A percentile compares a stretch with the other conserved stretches of the same genome.
phyloP scores from a whole-genome alignment of 2,797 vertebrate genomes.

The Sebastes elongatus region DNA sequence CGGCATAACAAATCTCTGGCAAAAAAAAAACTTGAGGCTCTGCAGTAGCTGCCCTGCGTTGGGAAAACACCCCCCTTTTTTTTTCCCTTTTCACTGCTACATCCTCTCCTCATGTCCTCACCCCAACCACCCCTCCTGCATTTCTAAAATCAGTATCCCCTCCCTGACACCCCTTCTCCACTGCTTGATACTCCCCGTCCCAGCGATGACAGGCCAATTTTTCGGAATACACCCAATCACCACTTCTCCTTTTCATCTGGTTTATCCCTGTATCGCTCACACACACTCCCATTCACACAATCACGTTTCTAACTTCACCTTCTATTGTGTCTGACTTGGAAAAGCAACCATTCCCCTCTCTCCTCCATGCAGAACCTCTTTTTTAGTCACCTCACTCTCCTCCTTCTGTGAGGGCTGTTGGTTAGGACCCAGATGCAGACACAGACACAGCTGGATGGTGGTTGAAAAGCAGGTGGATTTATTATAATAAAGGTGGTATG shows the following conservation, averaged over 20 bases:
- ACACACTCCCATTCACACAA: background rate
- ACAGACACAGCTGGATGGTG: too few species aligned
- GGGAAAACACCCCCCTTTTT: constrained; percentile 49
- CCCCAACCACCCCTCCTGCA: background rate
- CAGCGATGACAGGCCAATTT: background rate
- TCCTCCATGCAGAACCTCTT: constrained; percentile 9
- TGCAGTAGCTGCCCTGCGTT: constrained; percentile 57
- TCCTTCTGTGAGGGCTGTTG: too few species aligned
- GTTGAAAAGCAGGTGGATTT: too few species aligned
- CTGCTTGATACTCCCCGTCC: background rate
- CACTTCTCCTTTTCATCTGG: background rate
- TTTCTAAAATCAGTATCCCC: background rate
- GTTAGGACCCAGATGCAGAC: too few species aligned
- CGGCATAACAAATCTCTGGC: constrained; percentile 54
- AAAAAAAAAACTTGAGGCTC: constrained; percentile 31
- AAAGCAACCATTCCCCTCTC: background rate
- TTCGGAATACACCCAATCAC: background rate
- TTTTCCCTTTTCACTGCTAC: background rate
- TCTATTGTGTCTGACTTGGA: background rate
- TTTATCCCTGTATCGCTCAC: background rate
- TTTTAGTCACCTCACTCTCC: background rate
- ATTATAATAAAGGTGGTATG: too few species aligned
- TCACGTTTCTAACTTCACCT: background rate
- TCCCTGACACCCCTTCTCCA: background rate
- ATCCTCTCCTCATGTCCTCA: background rate